These are phyloP conservation scores for Acleris emargana DNA, from an alignment of 2,888 invertebrate genomes.

Conservation along the genomic window DNA sequence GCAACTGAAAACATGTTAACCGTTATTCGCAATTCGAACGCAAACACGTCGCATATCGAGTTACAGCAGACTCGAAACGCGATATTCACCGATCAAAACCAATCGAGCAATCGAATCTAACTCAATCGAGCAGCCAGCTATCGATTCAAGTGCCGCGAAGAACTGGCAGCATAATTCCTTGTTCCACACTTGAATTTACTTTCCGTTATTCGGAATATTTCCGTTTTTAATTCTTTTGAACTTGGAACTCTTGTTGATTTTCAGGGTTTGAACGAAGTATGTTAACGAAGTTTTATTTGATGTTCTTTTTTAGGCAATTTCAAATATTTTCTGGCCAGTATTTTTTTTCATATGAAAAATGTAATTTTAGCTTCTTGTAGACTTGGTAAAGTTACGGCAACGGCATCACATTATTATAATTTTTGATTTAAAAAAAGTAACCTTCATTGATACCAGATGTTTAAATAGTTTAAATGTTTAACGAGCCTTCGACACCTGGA, in stretches of 20 bases:
- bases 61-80: conserved; percentile 48
- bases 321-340: not conserved
- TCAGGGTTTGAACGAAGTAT: conserved; percentile 8
- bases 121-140: conserved; percentile 62
- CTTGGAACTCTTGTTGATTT: conserved; percentile 31
- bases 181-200: conserved; percentile 33
- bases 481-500: conserved; percentile 20
- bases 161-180: conserved; percentile 26
- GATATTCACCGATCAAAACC: conserved; percentile 47
- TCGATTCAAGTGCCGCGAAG: conserved; percentile 44
- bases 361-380: no score
- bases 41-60: conserved; percentile 63
- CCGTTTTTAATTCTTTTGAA: conserved; percentile 33
- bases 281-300: not conserved
- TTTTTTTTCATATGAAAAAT: no score
- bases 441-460: no score
- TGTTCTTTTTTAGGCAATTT: not conserved
- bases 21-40: conserved; percentile 55
- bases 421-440: no score
- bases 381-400: no score
- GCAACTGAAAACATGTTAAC: conserved; percentile 43
- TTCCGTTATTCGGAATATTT: conserved; percentile 26
- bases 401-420: no score
- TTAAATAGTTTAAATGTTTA: no score
- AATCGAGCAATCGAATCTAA: conserved; percentile 57